phyloP scores from a whole-genome alignment of 2,797 vertebrate species.

The Darevskia mixta region DNA sequence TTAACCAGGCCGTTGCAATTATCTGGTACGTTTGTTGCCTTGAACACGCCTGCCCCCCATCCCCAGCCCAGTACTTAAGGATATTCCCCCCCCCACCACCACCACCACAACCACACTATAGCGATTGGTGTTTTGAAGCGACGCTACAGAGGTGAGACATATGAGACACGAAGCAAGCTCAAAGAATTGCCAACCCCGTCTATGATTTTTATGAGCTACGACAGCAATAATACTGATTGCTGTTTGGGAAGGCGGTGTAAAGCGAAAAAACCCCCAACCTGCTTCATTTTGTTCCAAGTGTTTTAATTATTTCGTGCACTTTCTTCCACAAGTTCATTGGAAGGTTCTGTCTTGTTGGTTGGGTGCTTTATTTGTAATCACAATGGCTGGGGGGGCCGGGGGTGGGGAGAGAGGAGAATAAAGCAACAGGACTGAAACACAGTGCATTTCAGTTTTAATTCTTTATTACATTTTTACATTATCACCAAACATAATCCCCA shows the following conservation, averaged over 20 bases:
- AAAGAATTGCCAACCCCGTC: constrained; percentile 70
- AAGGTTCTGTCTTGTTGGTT: constrained; percentile 75
- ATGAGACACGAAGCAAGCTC: constrained; percentile 78
- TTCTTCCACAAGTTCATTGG: constrained; percentile 74
- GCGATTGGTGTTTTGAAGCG: constrained; percentile 76
- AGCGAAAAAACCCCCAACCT: constrained; percentile 46
- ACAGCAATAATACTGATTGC: constrained; percentile 78
- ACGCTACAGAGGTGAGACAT: constrained; percentile 77
- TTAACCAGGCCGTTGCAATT: constrained; percentile 54
- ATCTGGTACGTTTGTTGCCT: constrained; percentile 59
- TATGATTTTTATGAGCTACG: constrained; percentile 80
- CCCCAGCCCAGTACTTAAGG: constrained; percentile 40
- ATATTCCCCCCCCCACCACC: constrained; percentile 59
- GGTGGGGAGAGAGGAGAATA: neutral
- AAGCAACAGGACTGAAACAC: constrained; percentile 75
- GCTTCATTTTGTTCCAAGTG: constrained; percentile 69
- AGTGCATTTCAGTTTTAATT: constrained; percentile 83
- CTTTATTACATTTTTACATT: constrained; percentile 84
- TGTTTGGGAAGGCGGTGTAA: constrained; percentile 59
- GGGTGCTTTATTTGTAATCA: constrained; percentile 78
- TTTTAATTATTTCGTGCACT: constrained; percentile 80
- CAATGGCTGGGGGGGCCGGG: constrained; percentile 48
- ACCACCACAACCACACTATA: constrained; percentile 76
- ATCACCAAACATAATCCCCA: constrained; percentile 82
- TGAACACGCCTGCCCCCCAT: constrained; percentile 41